These are phyloP conservation scores for Mylabris sibirica DNA, from an alignment of 2,888 invertebrate genomes.

Conservation along the genomic window DNA sequence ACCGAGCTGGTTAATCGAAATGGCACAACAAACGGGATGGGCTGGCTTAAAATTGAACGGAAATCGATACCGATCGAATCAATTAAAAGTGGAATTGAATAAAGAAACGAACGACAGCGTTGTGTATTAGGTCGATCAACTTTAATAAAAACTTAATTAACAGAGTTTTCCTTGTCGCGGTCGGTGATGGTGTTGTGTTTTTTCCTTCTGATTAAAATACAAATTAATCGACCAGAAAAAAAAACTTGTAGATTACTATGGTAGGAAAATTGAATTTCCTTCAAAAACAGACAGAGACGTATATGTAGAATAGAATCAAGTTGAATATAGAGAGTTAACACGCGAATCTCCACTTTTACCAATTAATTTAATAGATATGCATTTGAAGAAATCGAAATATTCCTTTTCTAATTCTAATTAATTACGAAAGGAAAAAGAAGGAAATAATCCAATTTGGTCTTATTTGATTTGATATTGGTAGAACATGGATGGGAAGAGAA, in stretches of 20 bases:
- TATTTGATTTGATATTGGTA: neutral
- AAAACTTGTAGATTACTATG: neutral
- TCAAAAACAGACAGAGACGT: neutral
- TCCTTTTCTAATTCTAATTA: neutral
- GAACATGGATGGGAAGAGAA: neutral
- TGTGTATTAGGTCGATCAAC: neutral
- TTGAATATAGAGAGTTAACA: neutral
- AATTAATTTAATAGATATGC: neutral
- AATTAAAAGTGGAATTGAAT: neutral
- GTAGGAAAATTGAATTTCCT: neutral
- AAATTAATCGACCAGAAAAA: neutral
- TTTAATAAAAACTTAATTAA: neutral
- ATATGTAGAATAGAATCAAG: neutral
- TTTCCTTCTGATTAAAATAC: neutral
- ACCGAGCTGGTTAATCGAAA: too few relatives aligned
- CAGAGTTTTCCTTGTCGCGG: neutral
- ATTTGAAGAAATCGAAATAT: neutral
- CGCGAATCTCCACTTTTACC: neutral
- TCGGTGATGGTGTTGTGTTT: neutral
- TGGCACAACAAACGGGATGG: neutral
- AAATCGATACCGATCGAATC: conserved; percentile 1
- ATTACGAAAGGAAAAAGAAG: neutral
- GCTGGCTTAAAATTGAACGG: neutral
- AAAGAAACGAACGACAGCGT: neutral
- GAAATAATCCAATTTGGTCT: neutral